Base-by-base conservation (phyloP, 1,140 invertebrate genomes). In the Drosophila obscura region DNA sequence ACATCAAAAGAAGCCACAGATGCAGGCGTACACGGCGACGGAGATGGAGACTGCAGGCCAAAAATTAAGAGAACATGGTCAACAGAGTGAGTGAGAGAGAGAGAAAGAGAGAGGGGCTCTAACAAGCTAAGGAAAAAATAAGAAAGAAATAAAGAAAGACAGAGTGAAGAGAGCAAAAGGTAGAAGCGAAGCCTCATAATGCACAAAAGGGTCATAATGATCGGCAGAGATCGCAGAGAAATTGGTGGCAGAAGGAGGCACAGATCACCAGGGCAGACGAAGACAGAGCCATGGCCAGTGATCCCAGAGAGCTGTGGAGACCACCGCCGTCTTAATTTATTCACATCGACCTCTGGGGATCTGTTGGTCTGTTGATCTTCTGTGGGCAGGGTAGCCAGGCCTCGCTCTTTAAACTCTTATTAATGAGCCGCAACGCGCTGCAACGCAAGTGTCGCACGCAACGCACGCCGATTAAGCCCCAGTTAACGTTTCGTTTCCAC, bases 311-410 rank as follows among this genome's bases (percentile, higher is more conserved):
- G 11, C 35, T 39, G 35, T 39, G 41, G 58, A 62, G 83, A 88
- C 83, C 83, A 88, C 83, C 83, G 73, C 68, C 76, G 83, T 66
- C 84, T 39, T 87, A 88, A 88, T 88, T 88, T 88, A 88, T 88
- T 79, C 83, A 88, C 82, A 78, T 71, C 61, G 63, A 74, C 59
- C 77, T 68, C 56, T 53, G 69, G 49, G 65, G 74, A 71, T 56
- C 77, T 56, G 35, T 31, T 53, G 22, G 64, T n/a, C n/a, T n/a
- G n/a, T n/a, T n/a, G 60, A 28, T 68, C 39, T 0, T 19, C 55
- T 48, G 15, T 52, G 39, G 39, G 24, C 55, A 61, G 49, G 39
- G 43, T 61, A 61, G 49, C 50, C 61, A 75, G 45, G 15, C 35
- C 11, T 39, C 53, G 63, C 59, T 73, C 63, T 69, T 77, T 88